phyloP scores from a whole-genome alignment of 2,113 vertebrate genomes.

The Sprattus sprattus region DNA sequence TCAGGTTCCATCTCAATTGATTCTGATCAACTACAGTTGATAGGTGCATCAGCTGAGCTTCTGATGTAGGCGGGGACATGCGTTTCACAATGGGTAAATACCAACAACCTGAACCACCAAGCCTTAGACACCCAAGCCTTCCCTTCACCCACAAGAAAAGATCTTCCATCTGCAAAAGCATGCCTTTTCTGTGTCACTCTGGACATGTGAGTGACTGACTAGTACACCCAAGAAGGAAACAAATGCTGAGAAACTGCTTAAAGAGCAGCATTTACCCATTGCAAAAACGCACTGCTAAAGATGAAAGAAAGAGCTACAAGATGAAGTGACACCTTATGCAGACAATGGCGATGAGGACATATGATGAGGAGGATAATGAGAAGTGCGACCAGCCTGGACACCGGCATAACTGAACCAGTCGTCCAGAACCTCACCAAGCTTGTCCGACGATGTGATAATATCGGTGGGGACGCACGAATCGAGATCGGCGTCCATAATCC shows the following conservation, averaged over 20 bases:
- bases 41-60: neutral
- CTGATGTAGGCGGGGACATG: too few species aligned
- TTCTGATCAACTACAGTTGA: neutral
- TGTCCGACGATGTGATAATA: slow-evolving; percentile 85
- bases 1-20: neutral
- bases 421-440: slow-evolving; percentile 84
- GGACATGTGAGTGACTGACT: too few species aligned
- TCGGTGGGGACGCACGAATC: slow-evolving; percentile 85
- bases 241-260: neutral
- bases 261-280: slow-evolving; percentile 29
- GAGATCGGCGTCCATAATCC: slow-evolving; percentile 89
- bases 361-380: neutral
- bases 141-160: neutral
- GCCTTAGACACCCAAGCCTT: neutral
- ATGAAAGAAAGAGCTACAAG: neutral
- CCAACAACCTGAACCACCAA: neutral
- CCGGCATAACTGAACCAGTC: neutral
- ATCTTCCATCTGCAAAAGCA: neutral
- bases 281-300: slow-evolving; percentile 29
- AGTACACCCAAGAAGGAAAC: neutral
- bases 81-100: neutral
- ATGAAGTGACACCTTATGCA: slow-evolving; percentile 34
- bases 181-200: neutral
- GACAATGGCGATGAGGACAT: neutral
- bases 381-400: neutral